phyloP scores from a whole-genome alignment of 2,113 vertebrate species.

The Xyliphius kryptos region DNA sequence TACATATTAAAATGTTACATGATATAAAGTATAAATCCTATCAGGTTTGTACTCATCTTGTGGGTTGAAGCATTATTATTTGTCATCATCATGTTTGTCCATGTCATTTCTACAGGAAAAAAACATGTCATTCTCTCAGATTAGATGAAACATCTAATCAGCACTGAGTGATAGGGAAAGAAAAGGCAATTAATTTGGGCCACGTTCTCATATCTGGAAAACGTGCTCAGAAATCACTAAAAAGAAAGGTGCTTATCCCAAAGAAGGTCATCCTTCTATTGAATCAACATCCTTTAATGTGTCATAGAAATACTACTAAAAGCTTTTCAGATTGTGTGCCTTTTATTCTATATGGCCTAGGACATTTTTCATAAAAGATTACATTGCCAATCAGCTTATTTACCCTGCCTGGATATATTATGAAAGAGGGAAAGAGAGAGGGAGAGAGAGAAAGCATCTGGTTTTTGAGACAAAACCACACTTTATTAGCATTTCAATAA shows the following conservation, averaged over 20 bases:
- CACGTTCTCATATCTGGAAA: constrained; percentile 24
- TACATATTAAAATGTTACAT: no score
- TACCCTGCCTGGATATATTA: constrained; percentile 2
- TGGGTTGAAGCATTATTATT: constrained; percentile 6
- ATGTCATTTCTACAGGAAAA: constrained; percentile 8
- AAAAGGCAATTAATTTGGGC: constrained; percentile 31
- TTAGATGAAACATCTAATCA: constrained; percentile 35
- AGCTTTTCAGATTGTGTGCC: background rate
- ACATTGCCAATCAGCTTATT: constrained; percentile 16
- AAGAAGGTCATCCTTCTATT: constrained; percentile 17
- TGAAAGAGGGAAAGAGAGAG: no score
- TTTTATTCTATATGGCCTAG: background rate
- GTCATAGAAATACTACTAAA: constrained; percentile 2
- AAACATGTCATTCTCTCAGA: constrained; percentile 27
- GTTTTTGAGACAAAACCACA: constrained; percentile 4
- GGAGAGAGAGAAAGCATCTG: constrained; percentile 7
- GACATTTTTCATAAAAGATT: no score
- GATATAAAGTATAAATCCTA: no score
- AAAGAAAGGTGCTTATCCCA: constrained; percentile 6
- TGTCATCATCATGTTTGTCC: constrained; percentile 1
- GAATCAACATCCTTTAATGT: constrained; percentile 5
- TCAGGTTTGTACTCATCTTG: background rate
- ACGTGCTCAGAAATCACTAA: constrained; percentile 23
- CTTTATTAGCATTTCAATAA: constrained; percentile 10
- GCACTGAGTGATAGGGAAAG: constrained; percentile 23